phyloP scores from a whole-genome alignment of 2,888 invertebrate genomes.

The Apamea anceps region DNA sequence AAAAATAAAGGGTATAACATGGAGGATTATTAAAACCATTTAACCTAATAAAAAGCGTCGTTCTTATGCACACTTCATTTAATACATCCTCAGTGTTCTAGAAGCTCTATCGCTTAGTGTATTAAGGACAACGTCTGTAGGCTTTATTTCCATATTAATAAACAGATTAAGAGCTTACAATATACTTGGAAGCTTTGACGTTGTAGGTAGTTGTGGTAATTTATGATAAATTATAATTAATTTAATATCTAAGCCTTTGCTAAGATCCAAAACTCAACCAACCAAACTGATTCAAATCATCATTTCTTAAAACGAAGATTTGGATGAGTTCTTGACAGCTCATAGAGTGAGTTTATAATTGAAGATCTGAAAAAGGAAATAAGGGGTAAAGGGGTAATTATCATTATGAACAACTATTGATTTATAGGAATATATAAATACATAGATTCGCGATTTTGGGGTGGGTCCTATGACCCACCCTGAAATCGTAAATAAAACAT shows the following conservation, averaged over 20 bases:
- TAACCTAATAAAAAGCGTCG: background rate
- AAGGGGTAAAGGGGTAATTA: too few relatives aligned
- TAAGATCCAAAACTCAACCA: background rate
- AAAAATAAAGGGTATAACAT: background rate
- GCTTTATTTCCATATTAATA: slow-evolving; percentile 60
- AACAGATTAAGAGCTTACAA: slow-evolving; percentile 52
- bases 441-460: too few relatives aligned
- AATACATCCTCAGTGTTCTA: slow-evolving; percentile 10
- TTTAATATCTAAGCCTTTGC: background rate
- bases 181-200: slow-evolving; percentile 26
- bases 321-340: background rate
- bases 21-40: background rate
- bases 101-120: slow-evolving; percentile 13
- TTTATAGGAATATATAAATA: too few relatives aligned
- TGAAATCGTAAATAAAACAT: background rate
- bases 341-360: background rate
- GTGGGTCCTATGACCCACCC: background rate
- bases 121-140: slow-evolving; percentile 27
- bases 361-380: background rate
- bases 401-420: too few relatives aligned
- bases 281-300: background rate
- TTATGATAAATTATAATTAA: slow-evolving; percentile 21
- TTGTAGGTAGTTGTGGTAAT: slow-evolving; percentile 13
- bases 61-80: slow-evolving; percentile 13
- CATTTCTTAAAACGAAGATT: background rate